Base-by-base conservation (phyloP, 2,797 vertebrate genomes). In the Thalassophryne amazonica region DNA sequence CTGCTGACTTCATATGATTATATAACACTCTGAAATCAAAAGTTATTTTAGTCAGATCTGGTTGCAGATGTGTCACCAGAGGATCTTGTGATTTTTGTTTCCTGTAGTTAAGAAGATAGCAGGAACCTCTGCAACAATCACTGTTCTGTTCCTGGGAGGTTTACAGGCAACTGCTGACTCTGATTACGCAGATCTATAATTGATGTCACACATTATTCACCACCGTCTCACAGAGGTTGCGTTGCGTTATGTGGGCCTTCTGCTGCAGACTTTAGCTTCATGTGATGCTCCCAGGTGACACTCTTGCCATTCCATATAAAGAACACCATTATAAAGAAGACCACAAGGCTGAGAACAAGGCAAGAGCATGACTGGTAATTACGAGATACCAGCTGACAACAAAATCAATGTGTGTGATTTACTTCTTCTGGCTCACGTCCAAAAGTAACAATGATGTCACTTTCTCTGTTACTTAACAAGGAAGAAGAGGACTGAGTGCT, bases 11-110 rank as follows among this genome's bases (percentile, higher is more conserved):
- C 10, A 28, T 19, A 4, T 28, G 11, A 19, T 19, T n/a, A 37
- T 22, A 21, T 34, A 2, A 22, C 22, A 37, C 19, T 17, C 14
- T 25, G 9, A 12, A 37, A 24, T n/a, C 7, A 16, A 2, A 24
- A 23, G 6, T 13, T 9, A 7, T 9, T 13, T 21, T 13, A 19
- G 37, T 29, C 20, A 28, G 4, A 39, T 28, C 8, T 36, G 11
- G 4, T 10, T 10, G 16, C 6, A 17, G 10, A 13, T 13, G 1
- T 35, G 55, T 25, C 19, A 24, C 28, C 6, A 6, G 4, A 28
- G 31, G 8, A 56, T 8, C 47, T 42, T 38, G 49, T 62, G 65
- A 52, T 39, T 52, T 35, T 25, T n/a, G 51, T 20, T 48, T 34
- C 9, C 18, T 45, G 33, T 29, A 21, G 7, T 51, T 21, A 30